phyloP scores from a whole-genome alignment of 2,888 invertebrate species.

The Thelaira solivaga region DNA sequence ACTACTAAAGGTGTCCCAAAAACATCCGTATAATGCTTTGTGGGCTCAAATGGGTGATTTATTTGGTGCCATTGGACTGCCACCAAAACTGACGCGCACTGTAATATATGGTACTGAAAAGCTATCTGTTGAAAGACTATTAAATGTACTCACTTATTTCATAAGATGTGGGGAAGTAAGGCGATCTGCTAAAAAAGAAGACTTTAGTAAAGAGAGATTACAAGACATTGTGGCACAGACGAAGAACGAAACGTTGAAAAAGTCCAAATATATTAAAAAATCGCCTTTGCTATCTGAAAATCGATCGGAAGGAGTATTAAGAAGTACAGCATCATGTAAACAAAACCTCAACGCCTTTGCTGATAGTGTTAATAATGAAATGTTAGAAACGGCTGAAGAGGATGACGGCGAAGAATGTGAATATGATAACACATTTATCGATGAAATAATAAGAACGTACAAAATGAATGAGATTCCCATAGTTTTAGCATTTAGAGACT shows the following conservation, averaged over 20 bases:
- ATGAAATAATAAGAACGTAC: conserved; percentile 66
- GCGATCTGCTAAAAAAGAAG: conserved; percentile 78
- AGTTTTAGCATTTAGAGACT: conserved; percentile 75
- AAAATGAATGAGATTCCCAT: conserved; percentile 76
- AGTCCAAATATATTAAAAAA: conserved; percentile 58
- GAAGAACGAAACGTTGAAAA: conserved; percentile 66
- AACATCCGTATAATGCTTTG: conserved; percentile 89
- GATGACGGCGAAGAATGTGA: conserved; percentile 52
- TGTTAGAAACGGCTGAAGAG: conserved; percentile 54
- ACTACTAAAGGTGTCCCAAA: conserved; percentile 79
- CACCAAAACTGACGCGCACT: conserved; percentile 86
- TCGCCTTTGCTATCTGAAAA: neutral
- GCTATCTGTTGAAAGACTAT: conserved; percentile 84
- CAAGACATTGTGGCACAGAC: conserved; percentile 67
- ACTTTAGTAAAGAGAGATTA: conserved; percentile 72
- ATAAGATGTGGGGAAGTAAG: conserved; percentile 87
- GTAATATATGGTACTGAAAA: conserved; percentile 84
- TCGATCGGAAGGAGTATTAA: conserved; percentile 63
- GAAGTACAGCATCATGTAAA: conserved; percentile 73
- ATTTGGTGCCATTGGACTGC: conserved; percentile 89
- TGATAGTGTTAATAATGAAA: conserved; percentile 58
- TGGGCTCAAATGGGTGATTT: conserved; percentile 94
- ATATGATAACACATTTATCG: conserved; percentile 60
- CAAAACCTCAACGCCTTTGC: conserved; percentile 71
- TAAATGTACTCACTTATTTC: conserved; percentile 91